Evolutionary conservation across 1,140 invertebrate species (phyloP), one percentile per base, ranked within the genome.

Genomic region (Choristoneura fumiferana): DNA sequence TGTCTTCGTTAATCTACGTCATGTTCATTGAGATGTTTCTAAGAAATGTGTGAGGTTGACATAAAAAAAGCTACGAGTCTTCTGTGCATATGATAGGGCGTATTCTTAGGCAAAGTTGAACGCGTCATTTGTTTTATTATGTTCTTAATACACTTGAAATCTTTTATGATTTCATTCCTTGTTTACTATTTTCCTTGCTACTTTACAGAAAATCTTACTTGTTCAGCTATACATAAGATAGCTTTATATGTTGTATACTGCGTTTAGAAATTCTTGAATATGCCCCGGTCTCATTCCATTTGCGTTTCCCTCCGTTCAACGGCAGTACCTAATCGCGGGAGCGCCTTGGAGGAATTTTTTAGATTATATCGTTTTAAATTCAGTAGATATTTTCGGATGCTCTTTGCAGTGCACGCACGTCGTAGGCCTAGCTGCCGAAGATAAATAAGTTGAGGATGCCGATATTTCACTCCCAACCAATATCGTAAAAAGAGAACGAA

Each of bases 401-500:
- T 15, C 29, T 78, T 73, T 69, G 62, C 67, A 81, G 74, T 76
- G 63, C 61, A 60, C 60, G 65, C 78, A 78, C 78, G 78, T 78
- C 62, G 45, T 35, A 67, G 67, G 66, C 66, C 64, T 78, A 65
- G 65, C 69, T 67, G 69, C 65, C 64, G 58, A 60, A 73, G 69
- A 78, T 81, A 78, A 81, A 81, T 78, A 81, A 71, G 73, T 78
- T 76, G 78, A 70, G 70, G 60, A 63, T 54, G 55, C 56, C 68
- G 69, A 81, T 81, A 78, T 81, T 81, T 81, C 72, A 75, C 70
- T 81, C 71, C 35, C 55, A 77, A 72, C 70, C 78, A 81, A 81
- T 81, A 72, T 75, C 71, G 67, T 75, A 68, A 78, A 69, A 74
- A 60, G 67, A 61, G 29, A 22, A 58, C 58, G 58, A 66, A 69